Evolutionary conservation across 2,888 invertebrate species (phyloP).

Genomic region (Alentia gelatinosa): DNA sequence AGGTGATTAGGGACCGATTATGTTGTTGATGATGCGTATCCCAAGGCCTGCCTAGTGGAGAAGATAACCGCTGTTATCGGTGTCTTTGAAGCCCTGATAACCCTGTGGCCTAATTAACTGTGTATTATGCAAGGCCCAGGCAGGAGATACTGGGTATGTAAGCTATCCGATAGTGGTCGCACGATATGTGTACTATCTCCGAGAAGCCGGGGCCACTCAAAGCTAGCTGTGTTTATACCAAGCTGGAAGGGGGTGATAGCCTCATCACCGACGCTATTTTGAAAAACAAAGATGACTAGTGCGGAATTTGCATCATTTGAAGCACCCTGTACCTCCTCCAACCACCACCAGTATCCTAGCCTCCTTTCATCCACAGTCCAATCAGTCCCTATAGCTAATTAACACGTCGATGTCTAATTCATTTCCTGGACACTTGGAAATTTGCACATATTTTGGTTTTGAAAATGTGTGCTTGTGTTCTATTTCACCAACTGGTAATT

Average conservation of each 20-base stretch:
- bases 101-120: slow-evolving; percentile 1
- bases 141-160: not conserved
- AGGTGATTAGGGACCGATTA: not conserved
- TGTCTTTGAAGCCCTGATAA: not conserved
- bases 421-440: too few relatives aligned
- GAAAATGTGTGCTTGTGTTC: too few relatives aligned
- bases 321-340: not conserved
- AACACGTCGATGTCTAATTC: too few relatives aligned
- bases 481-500: too few relatives aligned
- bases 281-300: not conserved
- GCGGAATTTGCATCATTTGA: not conserved
- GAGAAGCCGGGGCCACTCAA: not conserved
- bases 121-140: not conserved
- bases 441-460: too few relatives aligned
- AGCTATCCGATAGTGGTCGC: not conserved
- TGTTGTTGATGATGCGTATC: not conserved
- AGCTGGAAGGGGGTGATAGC: not conserved
- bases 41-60: not conserved
- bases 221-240: not conserved
- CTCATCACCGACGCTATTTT: not conserved
- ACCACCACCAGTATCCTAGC: too few relatives aligned
- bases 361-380: too few relatives aligned
- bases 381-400: too few relatives aligned
- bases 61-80: not conserved
- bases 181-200: not conserved